phyloP scores from a whole-genome alignment of 2,888 invertebrate species.

The Phania funesta region DNA sequence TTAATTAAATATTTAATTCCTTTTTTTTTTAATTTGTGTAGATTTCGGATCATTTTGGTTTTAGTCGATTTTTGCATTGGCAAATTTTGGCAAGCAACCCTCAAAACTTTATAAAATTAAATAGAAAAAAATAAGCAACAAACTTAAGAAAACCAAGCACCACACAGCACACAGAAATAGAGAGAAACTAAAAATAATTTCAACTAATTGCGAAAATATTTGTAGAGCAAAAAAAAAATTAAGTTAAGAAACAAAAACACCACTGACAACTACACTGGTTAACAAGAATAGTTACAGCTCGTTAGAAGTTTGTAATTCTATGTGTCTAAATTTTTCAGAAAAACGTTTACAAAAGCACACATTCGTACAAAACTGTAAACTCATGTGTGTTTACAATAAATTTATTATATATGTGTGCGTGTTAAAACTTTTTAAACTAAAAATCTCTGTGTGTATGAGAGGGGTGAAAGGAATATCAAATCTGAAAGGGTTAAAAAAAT shows the following conservation, averaged over 20 bases:
- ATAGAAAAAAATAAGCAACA: not conserved
- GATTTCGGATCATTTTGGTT: no score
- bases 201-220: slow-evolving; percentile 38
- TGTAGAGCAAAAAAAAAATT: not conserved
- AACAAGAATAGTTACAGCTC: not conserved
- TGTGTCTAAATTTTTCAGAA: not conserved
- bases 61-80: no score
- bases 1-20: no score
- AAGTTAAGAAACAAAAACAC: not conserved
- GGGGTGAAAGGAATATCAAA: not conserved
- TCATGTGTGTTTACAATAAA: not conserved
- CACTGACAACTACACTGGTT: not conserved
- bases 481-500: no score
- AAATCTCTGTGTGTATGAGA: not conserved
- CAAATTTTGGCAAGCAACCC: no score
- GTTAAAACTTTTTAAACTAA: not conserved
- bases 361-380: not conserved
- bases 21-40: no score
- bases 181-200: slow-evolving; percentile 14
- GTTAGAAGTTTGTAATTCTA: not conserved
- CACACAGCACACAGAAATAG: not conserved
- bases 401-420: not conserved
- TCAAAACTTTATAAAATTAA: not conserved
- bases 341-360: not conserved
- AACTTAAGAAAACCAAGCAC: not conserved